Evolutionary conservation across 2,888 invertebrate genomes (phyloP).

Genomic region (Halictus quadricinctus): DNA sequence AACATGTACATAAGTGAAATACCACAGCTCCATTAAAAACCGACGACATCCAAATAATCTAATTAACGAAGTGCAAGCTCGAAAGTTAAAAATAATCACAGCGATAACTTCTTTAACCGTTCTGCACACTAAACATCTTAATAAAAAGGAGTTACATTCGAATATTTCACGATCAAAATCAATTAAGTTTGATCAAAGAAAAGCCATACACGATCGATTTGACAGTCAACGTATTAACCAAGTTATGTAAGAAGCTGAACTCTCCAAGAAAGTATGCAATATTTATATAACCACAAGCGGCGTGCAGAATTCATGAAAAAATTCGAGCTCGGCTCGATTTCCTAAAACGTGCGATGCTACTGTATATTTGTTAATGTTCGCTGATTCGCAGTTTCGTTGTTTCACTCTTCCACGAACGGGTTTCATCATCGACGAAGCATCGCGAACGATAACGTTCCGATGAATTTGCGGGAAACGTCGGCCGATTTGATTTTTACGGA

Average conservation of each 20-base stretch:
- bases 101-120: no score
- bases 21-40: no score
- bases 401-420: conserved; percentile 26
- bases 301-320: neutral
- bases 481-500: conserved; percentile 11
- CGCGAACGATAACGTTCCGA: conserved; percentile 11
- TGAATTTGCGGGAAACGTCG: neutral
- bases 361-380: neutral
- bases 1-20: no score
- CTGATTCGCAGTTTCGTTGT: neutral
- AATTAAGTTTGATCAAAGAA: no score
- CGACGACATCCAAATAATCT: no score
- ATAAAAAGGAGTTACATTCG: no score
- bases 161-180: no score
- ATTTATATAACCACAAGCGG: neutral
- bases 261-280: neutral
- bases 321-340: conserved; percentile 3
- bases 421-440: conserved; percentile 30
- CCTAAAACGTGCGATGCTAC: neutral
- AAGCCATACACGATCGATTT: neutral
- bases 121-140: no score
- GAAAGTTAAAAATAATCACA: no score
- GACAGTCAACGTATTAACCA: neutral
- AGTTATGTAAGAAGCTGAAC: neutral
- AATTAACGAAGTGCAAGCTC: no score